Evolutionary conservation across 2,113 vertebrate genomes (phyloP).

Genomic region (Cynopterus brachyotis): DNA sequence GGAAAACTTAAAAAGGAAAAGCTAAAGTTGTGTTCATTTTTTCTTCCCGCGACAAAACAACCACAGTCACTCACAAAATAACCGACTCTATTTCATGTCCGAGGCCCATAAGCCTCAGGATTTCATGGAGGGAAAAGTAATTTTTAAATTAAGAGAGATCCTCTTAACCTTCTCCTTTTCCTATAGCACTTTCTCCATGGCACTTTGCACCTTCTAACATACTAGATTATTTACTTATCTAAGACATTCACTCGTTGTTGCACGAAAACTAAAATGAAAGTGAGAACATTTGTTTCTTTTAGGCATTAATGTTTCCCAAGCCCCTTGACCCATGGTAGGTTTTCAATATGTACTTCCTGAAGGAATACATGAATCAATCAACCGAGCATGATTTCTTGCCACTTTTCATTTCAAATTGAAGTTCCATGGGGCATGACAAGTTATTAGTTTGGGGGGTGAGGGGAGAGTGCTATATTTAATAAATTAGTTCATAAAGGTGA

Average conservation of each 20-base stretch:
- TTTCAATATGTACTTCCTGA: neutral
- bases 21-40: neutral
- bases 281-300: neutral
- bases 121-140: neutral
- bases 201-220: neutral
- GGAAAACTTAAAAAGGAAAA: constrained; percentile 34
- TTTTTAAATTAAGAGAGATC: neutral
- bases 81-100: neutral
- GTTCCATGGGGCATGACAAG: neutral
- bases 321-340: neutral
- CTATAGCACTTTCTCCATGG: neutral
- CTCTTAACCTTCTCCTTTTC: neutral
- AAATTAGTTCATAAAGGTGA: neutral
- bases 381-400: neutral
- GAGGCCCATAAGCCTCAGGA: neutral
- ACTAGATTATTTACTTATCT: neutral
- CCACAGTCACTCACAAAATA: neutral
- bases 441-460: neutral
- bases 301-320: neutral
- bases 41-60: neutral
- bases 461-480: neutral
- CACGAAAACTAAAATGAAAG: neutral
- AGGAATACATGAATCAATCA: neutral
- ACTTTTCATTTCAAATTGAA: constrained; percentile 40
- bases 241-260: neutral